Percentiles rank a stretch among this genome's conserved stretches.
Conservation (phyloP, 1,140 invertebrate genomes). For the Cyclina sinensis region DNA sequence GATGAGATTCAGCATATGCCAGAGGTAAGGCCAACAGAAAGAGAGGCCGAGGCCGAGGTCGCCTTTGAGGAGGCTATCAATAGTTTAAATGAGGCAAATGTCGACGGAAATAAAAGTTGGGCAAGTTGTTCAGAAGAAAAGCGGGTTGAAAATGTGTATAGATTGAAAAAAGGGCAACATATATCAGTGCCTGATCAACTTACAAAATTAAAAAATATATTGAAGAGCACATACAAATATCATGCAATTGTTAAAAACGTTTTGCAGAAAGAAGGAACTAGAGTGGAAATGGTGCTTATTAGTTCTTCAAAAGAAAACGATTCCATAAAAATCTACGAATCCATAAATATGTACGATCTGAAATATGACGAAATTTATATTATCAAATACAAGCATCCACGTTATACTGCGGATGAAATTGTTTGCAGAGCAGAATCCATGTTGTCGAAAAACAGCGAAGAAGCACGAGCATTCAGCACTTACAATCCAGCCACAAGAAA, state of each 20-base stretch:
- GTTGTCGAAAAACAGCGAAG: not conserved
- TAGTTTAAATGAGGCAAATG: not conserved
- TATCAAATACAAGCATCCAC: conserved; percentile 19
- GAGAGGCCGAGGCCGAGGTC: not conserved
- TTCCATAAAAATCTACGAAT: conserved; percentile 6
- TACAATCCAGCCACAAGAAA: conserved; percentile 18
- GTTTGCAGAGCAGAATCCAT: conserved; percentile 45
- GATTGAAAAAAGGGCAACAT: conserved; percentile 45
- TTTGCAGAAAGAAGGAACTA: not conserved
- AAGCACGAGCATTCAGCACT: not conserved
- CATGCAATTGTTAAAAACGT: conserved; percentile 41
- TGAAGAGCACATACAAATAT: not conserved
- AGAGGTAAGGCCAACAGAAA: no score
- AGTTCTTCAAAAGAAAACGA: conserved; percentile 8
- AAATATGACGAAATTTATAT: conserved; percentile 30
- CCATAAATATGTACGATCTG: conserved; percentile 14
- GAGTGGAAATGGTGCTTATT: not conserved
- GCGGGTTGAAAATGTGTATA: not conserved
- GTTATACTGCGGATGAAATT: conserved; percentile 23
- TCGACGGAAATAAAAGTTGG: conserved; percentile 22
- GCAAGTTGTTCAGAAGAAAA: conserved; percentile 12
- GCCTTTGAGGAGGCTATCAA: not conserved
- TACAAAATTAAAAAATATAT: not conserved
- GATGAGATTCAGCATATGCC: not conserved
- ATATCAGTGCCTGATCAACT: conserved; percentile 39